Percentiles rank a stretch among this genome's conserved stretches.
These are phyloP conservation scores for Eristalinus sepulchralis DNA, from an alignment of 2,888 invertebrate species.

Conservation along the genomic window DNA sequence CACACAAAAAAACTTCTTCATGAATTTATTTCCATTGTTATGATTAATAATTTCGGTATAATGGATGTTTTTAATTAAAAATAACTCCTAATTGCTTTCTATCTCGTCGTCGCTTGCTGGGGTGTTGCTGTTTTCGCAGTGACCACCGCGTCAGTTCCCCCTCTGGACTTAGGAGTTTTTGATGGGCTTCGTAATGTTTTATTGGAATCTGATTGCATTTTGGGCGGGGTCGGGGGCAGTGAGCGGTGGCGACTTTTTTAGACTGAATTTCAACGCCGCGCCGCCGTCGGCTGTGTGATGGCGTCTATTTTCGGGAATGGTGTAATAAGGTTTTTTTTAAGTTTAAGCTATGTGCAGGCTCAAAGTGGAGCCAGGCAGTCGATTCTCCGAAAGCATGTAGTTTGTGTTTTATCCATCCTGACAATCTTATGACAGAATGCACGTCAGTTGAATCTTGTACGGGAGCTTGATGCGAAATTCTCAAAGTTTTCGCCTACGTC, in stretches of 20 bases:
- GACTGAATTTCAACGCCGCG: background rate
- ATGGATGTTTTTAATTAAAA: constrained; percentile 59
- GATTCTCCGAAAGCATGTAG: too few relatives aligned
- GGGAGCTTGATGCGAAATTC: too few relatives aligned
- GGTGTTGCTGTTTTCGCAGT: background rate
- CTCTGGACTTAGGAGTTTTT: background rate
- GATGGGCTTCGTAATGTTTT: constrained; percentile 6
- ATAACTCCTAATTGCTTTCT: constrained; percentile 48
- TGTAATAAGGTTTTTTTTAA: background rate
- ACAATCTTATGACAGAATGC: too few relatives aligned
- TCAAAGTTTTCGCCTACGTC: too few relatives aligned
- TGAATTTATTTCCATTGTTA: constrained; percentile 5
- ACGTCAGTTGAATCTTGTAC: too few relatives aligned
- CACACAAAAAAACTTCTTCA: background rate
- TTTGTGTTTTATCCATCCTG: too few relatives aligned
- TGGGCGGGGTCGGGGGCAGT: background rate
- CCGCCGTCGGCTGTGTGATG: background rate
- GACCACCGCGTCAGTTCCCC: background rate
- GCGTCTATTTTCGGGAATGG: background rate
- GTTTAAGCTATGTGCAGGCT: too few relatives aligned
- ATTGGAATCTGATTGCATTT: background rate
- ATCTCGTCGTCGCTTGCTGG: background rate
- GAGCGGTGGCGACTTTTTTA: background rate
- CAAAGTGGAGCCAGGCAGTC: too few relatives aligned
- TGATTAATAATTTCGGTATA: constrained; percentile 46